Base-by-base conservation (phyloP, 1,140 invertebrate species). In the Amphibalanus amphitrite region DNA sequence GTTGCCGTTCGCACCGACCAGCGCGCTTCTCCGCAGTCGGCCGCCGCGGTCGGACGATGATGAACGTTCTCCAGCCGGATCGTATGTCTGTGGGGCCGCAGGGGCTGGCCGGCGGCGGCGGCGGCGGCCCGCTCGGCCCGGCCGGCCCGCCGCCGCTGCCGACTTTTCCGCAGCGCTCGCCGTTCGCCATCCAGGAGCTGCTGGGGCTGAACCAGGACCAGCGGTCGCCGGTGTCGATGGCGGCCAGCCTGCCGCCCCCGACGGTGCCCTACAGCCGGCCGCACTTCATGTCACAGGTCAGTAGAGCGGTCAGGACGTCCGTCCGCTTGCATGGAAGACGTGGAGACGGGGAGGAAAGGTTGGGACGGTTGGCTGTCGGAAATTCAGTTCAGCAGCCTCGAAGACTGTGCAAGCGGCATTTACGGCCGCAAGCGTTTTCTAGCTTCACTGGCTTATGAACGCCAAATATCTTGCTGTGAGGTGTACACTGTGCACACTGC, bases 141-240 rank as follows among this genome's bases (percentile, higher is more conserved):
- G 33, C 33, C 33, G 33, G 33, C 4, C 33, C 33, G 33, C 33
- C 47, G 6, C 13, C 47, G 47, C 6, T 59, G 47, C 47, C 47
- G 47, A 20, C 81, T 69, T 86, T 89, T 84, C 90, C 90, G 74
- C 90, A 93, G 81, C 84, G 91, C 75, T 92, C 90, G 74, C 91
- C 91, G 26, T 95, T 94, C 82, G 92, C 90, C 75, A 94, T 94
- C 78, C 91, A 95, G 80, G 91, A 95, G 82, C 84, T 94, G 75
- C 82, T 94, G 76, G 91, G 91, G 0, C 81, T 94, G 59, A 87
- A 88, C 67, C 74, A 73, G 20, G 86, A 69, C 88, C 76, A 26
- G 28, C 73, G 23, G 10, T 59, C 47, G 47, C 47, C 47, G 72
- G 47, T 30, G 72, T 67, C 29, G 6, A 59, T 59, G 47, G 17